Conservation (phyloP, 2,888 invertebrate species). For the Drosophila stalkeri region DNA sequence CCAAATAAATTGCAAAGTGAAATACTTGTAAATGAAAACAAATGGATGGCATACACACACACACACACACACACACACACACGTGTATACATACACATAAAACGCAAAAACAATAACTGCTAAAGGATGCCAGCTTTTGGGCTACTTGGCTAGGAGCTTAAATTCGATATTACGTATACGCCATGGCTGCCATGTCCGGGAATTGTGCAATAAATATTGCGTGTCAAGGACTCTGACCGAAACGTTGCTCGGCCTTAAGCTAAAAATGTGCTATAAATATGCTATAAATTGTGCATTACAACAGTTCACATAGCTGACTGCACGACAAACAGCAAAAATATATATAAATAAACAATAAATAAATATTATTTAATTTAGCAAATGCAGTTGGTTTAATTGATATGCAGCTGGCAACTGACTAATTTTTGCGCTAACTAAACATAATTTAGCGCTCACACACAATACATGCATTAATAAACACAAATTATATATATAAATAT, state of each 20-base stretch:
- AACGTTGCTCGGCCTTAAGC: constrained; percentile 29
- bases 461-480: constrained; percentile 71
- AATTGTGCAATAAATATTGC: constrained; percentile 68
- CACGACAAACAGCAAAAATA: constrained; percentile 49
- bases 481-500: constrained; percentile 67
- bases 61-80: constrained; percentile 4
- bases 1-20: constrained; percentile 78
- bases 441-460: constrained; percentile 43
- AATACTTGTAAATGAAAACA: constrained; percentile 81
- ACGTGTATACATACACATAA: constrained; percentile 5
- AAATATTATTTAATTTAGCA: constrained; percentile 51
- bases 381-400: constrained; percentile 55
- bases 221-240: constrained; percentile 66
- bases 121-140: constrained; percentile 36
- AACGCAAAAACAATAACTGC: constrained; percentile 58
- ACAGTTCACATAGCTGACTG: constrained; percentile 7
- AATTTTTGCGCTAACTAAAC: constrained; percentile 38
- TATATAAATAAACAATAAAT: constrained; percentile 2
- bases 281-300: constrained; percentile 31
- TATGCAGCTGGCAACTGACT: constrained; percentile 46
- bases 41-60: constrained; percentile 56
- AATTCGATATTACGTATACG: constrained; percentile 69
- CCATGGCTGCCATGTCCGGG: constrained; percentile 32
- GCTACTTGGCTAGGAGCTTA: constrained; percentile 32
- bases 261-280: constrained; percentile 41